A percentile compares a stretch with the other conserved stretches of the same genome.
These are phyloP conservation scores for Acanthochromis polyacanthus DNA, from an alignment of 2,113 vertebrate species.

Conservation along the genomic window DNA sequence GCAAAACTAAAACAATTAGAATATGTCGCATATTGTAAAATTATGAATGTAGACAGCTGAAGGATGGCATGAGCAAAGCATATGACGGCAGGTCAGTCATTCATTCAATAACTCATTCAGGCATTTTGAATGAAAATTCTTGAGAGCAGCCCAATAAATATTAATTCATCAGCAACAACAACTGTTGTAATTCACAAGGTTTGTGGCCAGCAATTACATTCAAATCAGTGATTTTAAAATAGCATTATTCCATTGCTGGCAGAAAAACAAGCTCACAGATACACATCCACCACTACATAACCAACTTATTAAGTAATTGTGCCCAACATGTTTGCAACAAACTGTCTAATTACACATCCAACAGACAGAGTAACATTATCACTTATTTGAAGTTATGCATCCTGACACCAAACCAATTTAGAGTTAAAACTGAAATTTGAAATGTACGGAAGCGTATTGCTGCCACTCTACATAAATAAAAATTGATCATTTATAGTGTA, in stretches of 20 bases:
- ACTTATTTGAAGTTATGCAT: background rate
- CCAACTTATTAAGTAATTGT: background rate
- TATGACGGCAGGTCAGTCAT: background rate
- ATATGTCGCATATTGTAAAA: too few relatives aligned
- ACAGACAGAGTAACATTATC: background rate
- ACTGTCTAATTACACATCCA: background rate
- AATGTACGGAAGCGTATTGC: too few relatives aligned
- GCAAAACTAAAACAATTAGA: too few relatives aligned
- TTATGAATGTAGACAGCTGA: background rate
- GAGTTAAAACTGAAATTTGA: background rate
- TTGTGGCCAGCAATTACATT: slow-evolving; percentile 1
- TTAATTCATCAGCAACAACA: background rate
- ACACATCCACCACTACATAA: background rate
- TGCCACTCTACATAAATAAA: too few relatives aligned
- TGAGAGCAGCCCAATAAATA: too few relatives aligned
- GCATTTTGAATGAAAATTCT: too few relatives aligned
- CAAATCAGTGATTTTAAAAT: background rate
- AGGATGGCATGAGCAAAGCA: background rate
- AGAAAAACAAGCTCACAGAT: background rate
- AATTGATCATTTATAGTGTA: too few relatives aligned
- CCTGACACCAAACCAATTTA: background rate
- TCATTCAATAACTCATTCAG: background rate
- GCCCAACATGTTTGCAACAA: background rate
- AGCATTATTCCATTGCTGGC: background rate
- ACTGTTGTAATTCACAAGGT: background rate